Percentiles rank a stretch among this genome's conserved stretches.
Evolutionary conservation across 2,113 vertebrate species (phyloP).

Genomic region (Oenanthe melanoleuca): DNA sequence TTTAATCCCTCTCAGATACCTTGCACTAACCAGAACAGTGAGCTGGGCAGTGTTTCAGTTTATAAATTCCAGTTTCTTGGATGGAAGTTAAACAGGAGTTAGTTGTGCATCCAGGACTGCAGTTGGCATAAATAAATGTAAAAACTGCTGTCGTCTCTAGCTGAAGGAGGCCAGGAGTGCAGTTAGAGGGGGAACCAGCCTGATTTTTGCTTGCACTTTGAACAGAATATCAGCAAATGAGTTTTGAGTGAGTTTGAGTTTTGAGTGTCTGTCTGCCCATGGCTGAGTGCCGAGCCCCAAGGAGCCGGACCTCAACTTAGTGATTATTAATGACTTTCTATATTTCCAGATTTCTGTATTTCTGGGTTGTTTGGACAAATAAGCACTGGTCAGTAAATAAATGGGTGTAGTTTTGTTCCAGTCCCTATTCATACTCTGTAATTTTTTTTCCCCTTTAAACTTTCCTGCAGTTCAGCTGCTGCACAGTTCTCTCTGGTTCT

Average conservation of each 20-base stretch:
- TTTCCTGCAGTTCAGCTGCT: not conserved
- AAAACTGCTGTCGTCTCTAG: not conserved
- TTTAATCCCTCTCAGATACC: not conserved
- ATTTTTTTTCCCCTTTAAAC: not conserved
- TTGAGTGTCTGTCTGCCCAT: not conserved
- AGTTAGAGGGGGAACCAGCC: not conserved
- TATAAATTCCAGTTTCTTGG: not conserved
- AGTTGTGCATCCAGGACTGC: not conserved
- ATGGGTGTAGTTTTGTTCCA: accelerated
- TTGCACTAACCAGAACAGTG: not conserved
- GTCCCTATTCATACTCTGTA: not conserved
- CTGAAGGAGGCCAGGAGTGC: not conserved
- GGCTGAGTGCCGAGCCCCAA: not conserved
- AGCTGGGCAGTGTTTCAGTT: not conserved
- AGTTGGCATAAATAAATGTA: not conserved
- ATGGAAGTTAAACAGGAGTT: not conserved
- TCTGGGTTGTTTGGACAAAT: not conserved
- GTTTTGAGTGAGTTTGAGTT: no score
- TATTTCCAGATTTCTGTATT: accelerated
- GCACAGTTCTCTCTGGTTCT: not conserved
- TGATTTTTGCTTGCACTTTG: not conserved
- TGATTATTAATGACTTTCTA: accelerated
- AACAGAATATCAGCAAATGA: accelerated
- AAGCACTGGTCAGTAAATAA: not conserved
- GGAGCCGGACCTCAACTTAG: not conserved